Percentiles rank a stretch among this genome's conserved stretches.
These are phyloP conservation scores for Rhagium mordax DNA, from an alignment of 2,888 invertebrate species.

Conservation along the genomic window DNA sequence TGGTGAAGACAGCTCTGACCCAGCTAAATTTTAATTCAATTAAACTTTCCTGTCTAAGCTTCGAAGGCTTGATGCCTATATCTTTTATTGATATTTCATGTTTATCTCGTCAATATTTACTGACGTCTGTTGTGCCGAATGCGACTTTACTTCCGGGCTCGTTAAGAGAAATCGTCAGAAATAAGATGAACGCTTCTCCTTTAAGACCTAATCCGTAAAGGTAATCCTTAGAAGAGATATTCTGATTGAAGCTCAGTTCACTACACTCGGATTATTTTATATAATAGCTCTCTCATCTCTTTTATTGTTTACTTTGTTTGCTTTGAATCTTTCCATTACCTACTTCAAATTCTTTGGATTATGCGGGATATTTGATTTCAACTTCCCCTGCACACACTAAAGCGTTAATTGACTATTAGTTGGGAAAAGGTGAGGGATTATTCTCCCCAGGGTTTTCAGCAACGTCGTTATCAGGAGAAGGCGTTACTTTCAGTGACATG, in stretches of 20 bases:
- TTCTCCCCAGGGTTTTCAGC: neutral
- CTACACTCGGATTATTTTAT: conserved; percentile 36
- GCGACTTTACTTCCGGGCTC: conserved; percentile 22
- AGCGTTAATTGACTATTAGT: conserved; percentile 26
- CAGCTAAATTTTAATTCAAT: conserved; percentile 22
- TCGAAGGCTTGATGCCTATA: conserved; percentile 8
- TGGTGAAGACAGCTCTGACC: conserved; percentile 8
- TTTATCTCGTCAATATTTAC: conserved; percentile 18
- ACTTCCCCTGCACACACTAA: conserved; percentile 22
- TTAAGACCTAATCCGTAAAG: conserved; percentile 22
- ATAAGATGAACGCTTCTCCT: conserved; percentile 7
- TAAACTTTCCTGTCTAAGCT: conserved; percentile 12
- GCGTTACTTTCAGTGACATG: neutral
- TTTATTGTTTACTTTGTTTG: conserved; percentile 35
- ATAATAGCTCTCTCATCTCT: conserved; percentile 31
- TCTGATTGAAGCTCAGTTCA: conserved; percentile 36
- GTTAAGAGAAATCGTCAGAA: conserved; percentile 30
- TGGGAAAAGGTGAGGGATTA: conserved; percentile 5
- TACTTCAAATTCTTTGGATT: conserved; percentile 36
- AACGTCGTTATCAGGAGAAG: neutral
- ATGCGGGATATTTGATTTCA: conserved; percentile 26
- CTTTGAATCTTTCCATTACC: conserved; percentile 32
- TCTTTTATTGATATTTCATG: conserved; percentile 32
- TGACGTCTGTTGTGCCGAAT: conserved; percentile 9
- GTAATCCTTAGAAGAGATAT: conserved; percentile 34